Conservation (phyloP, 2,113 vertebrate genomes). For the Nothocercus nigrocapillus region DNA sequence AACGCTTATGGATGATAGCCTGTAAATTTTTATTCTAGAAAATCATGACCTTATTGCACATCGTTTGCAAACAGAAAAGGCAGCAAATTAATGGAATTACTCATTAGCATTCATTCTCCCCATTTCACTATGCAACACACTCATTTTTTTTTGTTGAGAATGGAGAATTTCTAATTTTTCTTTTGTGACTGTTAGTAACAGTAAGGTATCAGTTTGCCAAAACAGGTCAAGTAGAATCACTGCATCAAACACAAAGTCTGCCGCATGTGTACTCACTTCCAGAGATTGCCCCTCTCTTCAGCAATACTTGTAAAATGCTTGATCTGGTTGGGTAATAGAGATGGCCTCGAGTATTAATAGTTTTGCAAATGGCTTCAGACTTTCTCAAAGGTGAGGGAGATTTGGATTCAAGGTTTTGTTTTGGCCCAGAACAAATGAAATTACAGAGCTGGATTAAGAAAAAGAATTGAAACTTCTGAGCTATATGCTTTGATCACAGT, state of each 20-base stretch:
- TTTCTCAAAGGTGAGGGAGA: neutral
- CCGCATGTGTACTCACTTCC: neutral
- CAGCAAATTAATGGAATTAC: neutral
- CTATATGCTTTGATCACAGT: neutral
- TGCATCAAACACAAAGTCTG: neutral
- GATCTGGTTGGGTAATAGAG: neutral
- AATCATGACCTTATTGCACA: neutral
- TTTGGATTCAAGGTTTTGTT: neutral
- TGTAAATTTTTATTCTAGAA: neutral
- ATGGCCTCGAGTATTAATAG: too few relatives aligned
- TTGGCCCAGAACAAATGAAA: neutral
- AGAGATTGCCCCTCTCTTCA: neutral
- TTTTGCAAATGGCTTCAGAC: neutral
- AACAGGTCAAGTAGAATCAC: neutral
- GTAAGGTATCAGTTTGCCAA: neutral
- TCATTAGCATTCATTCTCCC: neutral
- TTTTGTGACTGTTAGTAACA: neutral
- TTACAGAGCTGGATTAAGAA: neutral
- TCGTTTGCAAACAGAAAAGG: neutral
- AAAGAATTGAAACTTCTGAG: neutral
- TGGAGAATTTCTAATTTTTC: neutral
- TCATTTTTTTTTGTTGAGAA: neutral
- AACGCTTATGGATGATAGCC: neutral
- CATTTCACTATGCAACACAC: neutral
- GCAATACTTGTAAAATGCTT: neutral